Percentiles rank a stretch among this genome's conserved stretches.
These are phyloP conservation scores for Callipepla squamata DNA, from an alignment of 2,113 vertebrate genomes.

Conservation along the genomic window DNA sequence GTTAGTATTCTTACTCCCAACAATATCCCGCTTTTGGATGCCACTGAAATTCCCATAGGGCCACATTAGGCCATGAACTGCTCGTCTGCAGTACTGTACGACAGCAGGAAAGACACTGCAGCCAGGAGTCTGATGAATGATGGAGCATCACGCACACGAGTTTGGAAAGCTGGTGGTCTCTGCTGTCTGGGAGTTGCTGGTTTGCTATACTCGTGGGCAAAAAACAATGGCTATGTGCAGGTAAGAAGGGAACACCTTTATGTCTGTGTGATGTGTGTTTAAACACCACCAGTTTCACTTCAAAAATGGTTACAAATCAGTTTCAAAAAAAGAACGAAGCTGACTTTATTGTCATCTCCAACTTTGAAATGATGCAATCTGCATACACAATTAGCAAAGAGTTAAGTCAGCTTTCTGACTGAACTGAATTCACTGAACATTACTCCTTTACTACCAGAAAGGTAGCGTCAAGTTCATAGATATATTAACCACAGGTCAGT, in stretches of 20 bases:
- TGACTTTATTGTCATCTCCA: neutral
- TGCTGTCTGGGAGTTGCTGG: neutral
- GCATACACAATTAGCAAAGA: neutral
- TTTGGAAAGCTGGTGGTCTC: neutral
- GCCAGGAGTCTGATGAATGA: neutral
- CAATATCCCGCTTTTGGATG: neutral
- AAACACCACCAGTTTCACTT: neutral
- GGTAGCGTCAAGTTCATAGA: neutral
- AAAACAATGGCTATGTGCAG: neutral
- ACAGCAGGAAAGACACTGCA: neutral
- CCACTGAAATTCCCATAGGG: neutral
- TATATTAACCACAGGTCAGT: neutral
- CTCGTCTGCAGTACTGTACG: neutral
- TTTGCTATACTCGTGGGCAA: neutral
- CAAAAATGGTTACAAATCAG: neutral
- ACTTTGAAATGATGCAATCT: neutral
- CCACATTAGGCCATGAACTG: neutral
- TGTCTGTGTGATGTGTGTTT: no score
- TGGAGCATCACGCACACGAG: accelerated
- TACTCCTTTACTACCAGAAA: neutral
- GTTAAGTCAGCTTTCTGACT: neutral
- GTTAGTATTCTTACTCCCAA: neutral
- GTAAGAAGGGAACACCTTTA: neutral
- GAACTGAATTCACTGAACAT: neutral
- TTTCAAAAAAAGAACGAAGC: neutral